Conservation (phyloP, 2,797 vertebrate species). For the Mormyrus proboscirostris region DNA sequence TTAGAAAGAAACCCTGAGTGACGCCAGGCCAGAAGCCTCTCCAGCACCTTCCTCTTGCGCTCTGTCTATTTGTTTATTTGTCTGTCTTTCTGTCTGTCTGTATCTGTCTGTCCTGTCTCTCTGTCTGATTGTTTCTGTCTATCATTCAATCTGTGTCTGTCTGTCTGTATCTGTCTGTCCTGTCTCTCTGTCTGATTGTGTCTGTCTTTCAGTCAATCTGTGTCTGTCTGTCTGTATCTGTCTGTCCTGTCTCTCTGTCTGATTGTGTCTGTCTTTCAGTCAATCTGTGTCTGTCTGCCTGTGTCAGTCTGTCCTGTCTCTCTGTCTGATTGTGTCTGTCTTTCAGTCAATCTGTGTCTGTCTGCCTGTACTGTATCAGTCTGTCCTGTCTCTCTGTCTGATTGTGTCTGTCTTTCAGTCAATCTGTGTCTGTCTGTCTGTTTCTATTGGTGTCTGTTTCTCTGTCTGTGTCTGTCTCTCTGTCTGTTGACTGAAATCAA, state of each 20-base stretch:
- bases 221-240: too few species aligned
- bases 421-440: not conserved
- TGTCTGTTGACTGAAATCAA: not conserved
- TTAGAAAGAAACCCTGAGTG: not conserved
- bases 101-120: not conserved
- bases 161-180: not conserved
- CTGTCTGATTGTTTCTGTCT: not conserved
- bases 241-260: not conserved
- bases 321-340: not conserved
- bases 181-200: not conserved
- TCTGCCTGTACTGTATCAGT: not conserved
- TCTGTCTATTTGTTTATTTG: not conserved
- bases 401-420: not conserved
- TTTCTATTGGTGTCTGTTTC: too few species aligned
- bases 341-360: not conserved
- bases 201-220: not conserved
- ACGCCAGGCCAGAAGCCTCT: not conserved
- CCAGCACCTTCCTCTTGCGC: not conserved
- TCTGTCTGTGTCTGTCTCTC: not conserved
- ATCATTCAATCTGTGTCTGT: not conserved
- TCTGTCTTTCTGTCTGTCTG: not conserved
- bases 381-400: not conserved
- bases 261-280: too few species aligned
- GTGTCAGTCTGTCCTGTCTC: too few species aligned
- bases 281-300: not conserved